phyloP scores from a whole-genome alignment of 2,888 invertebrate species.

The Galerucella nymphaeae region DNA sequence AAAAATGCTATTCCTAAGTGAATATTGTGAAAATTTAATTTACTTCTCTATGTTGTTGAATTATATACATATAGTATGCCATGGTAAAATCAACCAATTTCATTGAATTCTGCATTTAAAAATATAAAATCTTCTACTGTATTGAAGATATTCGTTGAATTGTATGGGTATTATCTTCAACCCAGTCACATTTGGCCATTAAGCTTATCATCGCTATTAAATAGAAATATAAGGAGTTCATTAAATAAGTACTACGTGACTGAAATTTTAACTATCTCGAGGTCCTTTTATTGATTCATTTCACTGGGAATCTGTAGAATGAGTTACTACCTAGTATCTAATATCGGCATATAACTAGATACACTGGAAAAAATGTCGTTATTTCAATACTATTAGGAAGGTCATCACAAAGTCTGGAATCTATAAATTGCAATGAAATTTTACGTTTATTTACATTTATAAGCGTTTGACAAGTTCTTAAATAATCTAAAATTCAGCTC shows the following conservation, averaged over 20 bases:
- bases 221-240: slow-evolving; percentile 21
- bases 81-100: too few relatives aligned
- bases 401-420: too few relatives aligned
- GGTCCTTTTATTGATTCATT: slow-evolving; percentile 30
- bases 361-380: too few relatives aligned
- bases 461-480: background rate
- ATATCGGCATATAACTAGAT: slow-evolving; percentile 9
- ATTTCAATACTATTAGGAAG: too few relatives aligned
- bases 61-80: too few relatives aligned
- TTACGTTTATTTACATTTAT: too few relatives aligned
- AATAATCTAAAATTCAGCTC: background rate
- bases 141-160: background rate
- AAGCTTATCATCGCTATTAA: slow-evolving; percentile 20
- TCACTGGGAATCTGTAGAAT: background rate
- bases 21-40: background rate
- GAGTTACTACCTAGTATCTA: too few relatives aligned
- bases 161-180: slow-evolving; percentile 4
- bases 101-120: too few relatives aligned
- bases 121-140: too few relatives aligned
- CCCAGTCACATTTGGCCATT: slow-evolving; percentile 25
- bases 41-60: background rate
- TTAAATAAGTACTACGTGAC: slow-evolving; percentile 20
- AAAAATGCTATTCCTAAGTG: background rate
- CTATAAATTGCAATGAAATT: too few relatives aligned
- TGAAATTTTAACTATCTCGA: slow-evolving; percentile 12